Percentiles rank a stretch among this genome's conserved stretches.
These are phyloP conservation scores for Pygmarrhopalites habei DNA, from an alignment of 1,140 invertebrate genomes.

Conservation along the genomic window DNA sequence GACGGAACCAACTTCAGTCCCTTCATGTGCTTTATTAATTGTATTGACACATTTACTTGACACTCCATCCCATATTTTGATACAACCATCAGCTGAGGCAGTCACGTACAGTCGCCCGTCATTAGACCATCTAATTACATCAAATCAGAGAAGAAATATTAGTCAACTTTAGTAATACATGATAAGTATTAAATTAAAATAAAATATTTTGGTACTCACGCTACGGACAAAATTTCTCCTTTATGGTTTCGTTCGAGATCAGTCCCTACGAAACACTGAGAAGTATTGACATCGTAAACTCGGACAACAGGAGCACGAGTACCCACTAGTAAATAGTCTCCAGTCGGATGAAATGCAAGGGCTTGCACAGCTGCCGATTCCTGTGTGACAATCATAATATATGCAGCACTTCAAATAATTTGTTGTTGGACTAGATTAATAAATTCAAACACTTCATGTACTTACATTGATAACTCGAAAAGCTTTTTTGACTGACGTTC, in stretches of 20 bases:
- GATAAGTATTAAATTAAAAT: background rate
- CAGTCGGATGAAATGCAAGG: conserved; percentile 88
- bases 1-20: conserved; percentile 87
- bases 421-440: too few relatives aligned
- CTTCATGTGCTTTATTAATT: conserved; percentile 87
- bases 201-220: conserved; percentile 35
- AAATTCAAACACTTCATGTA: background rate
- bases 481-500: conserved; percentile 95
- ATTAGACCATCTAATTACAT: conserved; percentile 54
- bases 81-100: conserved; percentile 82
- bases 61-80: conserved; percentile 94
- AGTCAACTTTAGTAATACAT: background rate
- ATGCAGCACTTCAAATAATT: too few relatives aligned
- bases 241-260: conserved; percentile 88
- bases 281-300: conserved; percentile 90
- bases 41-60: conserved; percentile 92
- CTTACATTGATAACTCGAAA: conserved; percentile 76
- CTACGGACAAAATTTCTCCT: conserved; percentile 71
- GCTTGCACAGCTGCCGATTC: conserved; percentile 84
- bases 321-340: conserved; percentile 88
- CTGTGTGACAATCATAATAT: too few relatives aligned
- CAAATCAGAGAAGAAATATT: conserved; percentile 10
- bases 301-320: conserved; percentile 85
- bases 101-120: conserved; percentile 84
- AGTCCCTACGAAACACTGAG: conserved; percentile 89